Evolutionary conservation across 1,140 invertebrate genomes (phyloP).

Genomic region (Hyposmocoma kahamanoa): DNA sequence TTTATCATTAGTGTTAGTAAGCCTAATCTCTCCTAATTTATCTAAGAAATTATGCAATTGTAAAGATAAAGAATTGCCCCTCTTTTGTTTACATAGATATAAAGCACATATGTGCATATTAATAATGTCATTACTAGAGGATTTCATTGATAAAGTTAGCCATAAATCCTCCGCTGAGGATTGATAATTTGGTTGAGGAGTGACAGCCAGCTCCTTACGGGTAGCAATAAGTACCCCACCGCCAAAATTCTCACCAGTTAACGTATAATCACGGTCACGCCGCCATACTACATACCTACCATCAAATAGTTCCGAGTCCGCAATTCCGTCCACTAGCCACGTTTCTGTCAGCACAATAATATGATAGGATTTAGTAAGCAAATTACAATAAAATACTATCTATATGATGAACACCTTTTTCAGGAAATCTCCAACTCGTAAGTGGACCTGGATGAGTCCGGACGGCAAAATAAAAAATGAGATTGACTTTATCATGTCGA

Average conservation of each 20-base stretch:
- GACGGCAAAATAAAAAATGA: too few species aligned
- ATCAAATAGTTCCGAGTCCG: conserved; percentile 4
- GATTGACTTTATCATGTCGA: too few species aligned
- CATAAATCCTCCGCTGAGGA: conserved; percentile 4
- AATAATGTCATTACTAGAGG: background rate
- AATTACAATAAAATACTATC: too few species aligned
- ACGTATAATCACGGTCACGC: background rate
- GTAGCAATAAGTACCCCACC: background rate
- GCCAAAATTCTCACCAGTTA: background rate
- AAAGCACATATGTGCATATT: background rate
- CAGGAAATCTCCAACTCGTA: too few species aligned
- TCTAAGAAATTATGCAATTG: conserved; percentile 3
- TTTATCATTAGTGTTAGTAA: conserved; percentile 1
- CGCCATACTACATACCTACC: conserved; percentile 2
- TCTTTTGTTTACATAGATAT: conserved; percentile 2
- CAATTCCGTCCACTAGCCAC: background rate
- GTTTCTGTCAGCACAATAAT: background rate
- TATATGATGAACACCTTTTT: too few species aligned
- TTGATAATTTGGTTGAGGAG: background rate
- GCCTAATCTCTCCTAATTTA: background rate
- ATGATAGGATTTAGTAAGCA: background rate
- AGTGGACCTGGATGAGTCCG: too few species aligned
- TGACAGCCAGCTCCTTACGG: background rate
- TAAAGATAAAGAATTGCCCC: background rate
- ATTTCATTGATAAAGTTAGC: background rate